Conservation (phyloP, 2,113 vertebrate species). For the Ursus arctos region DNA sequence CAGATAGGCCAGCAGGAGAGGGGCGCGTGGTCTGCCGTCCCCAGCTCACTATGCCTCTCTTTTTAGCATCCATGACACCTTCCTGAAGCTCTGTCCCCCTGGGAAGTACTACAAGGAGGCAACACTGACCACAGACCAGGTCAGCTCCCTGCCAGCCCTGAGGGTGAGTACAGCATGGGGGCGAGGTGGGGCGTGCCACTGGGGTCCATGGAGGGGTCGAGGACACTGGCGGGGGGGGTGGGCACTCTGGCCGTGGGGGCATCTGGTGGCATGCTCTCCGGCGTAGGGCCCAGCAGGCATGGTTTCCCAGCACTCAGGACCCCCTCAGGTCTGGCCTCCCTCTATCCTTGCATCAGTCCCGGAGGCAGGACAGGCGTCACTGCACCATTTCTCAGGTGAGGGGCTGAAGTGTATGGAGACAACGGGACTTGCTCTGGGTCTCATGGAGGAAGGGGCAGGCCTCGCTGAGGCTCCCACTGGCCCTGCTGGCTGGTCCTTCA, state of each 20-base stretch:
- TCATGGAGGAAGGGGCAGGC: background rate
- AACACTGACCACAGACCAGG: slow-evolving; percentile 74
- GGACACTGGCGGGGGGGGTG: too few relatives aligned
- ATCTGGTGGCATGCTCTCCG: background rate
- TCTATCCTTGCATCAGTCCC: background rate
- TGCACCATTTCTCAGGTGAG: background rate
- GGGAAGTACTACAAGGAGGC: slow-evolving; percentile 79
- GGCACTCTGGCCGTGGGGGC: background rate
- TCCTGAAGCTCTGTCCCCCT: slow-evolving; percentile 76
- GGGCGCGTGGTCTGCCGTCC: background rate
- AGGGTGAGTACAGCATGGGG: slow-evolving; percentile 70
- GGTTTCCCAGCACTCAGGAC: background rate
- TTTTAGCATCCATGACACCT: slow-evolving; percentile 77
- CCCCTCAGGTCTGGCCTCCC: background rate
- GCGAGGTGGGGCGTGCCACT: rapidly evolving
- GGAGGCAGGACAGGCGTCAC: background rate
- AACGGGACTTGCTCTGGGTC: background rate
- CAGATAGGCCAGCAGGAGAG: background rate
- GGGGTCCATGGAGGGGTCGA: background rate
- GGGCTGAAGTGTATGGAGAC: background rate
- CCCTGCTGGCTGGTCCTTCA: background rate
- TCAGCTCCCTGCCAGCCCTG: slow-evolving; percentile 81
- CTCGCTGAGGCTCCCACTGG: background rate
- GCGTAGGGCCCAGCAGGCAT: background rate
- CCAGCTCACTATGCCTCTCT: background rate